Evolutionary conservation across 2,797 vertebrate genomes (phyloP), one percentile per base, ranked within the genome.

Genomic region (Limosa lapponica): DNA sequence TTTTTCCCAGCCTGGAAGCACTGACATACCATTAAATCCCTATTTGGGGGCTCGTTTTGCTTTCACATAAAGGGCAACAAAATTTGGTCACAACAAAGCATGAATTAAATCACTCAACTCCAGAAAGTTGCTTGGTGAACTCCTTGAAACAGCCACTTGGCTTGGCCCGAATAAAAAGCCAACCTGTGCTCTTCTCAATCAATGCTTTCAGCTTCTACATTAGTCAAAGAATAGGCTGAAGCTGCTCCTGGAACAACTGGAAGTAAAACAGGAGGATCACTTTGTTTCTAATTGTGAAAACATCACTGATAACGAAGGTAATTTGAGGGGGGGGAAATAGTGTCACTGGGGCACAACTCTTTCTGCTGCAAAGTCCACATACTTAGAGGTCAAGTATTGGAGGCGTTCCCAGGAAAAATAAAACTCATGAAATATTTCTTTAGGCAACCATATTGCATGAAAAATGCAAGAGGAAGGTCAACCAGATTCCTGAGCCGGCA

Each of bases 281-380:
- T 90, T 34, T 61, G 24, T 67, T 90, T 88, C 62, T 90, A 72
- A 72, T 72, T 82, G 46, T 58, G 81, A 92, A 95, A 96, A 90
- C 69, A 51, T 73, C 43, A 83, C 61, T 49, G 41, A 59, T 85
- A 90, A 82, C 6, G 1, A 81, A 22, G 51, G 48, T 67, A 95
- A 86, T 71, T 74, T 39, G 34, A 25, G 49, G 30, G 80, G 20
- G 39, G 18, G 37, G 81, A 74, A 37, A 20, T 66, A 37, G 17
- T 20, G 27, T 54, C 90, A 83, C 34, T 17, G 11, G 15, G 44
- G 34, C 57, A 86, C 43, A 78, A 54, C 46, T 83, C 69, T 62
- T 92, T 85, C n/a, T 78, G 37, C 67, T 87, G 23, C 24, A 30
- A 43, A 86, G 48, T 91, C 75, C 44, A 65, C 44, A 27, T 67